Conservation (phyloP, 2,888 invertebrate species). For the Protophormia terraenovae region DNA sequence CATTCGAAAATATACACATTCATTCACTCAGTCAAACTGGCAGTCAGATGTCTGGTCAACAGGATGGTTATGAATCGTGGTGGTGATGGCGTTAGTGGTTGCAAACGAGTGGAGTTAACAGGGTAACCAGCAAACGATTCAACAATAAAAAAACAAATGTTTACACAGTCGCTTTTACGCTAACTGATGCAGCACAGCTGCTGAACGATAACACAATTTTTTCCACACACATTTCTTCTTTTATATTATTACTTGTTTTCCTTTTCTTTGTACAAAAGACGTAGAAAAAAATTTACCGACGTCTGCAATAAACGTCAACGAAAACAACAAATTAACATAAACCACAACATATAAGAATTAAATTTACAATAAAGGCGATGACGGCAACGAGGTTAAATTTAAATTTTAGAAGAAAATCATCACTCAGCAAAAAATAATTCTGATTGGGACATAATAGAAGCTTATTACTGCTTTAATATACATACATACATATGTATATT, state of each 20-base stretch:
- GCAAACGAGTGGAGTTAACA: neutral
- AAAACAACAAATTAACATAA: no score
- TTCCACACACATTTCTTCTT: no score
- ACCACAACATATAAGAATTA: no score
- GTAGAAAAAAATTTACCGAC: no score
- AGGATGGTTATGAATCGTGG: neutral
- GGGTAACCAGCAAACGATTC: neutral
- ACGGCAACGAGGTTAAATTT: no score
- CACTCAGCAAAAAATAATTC: no score
- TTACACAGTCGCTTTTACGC: neutral
- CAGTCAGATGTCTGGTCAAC: conserved; percentile 14
- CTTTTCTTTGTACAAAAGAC: neutral
- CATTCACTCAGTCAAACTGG: neutral
- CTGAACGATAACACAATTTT: neutral
- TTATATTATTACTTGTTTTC: no score
- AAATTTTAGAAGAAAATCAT: no score
- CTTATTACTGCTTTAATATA: no score
- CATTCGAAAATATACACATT: neutral
- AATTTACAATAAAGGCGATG: no score
- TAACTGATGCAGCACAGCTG: neutral
- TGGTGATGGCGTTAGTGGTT: neutral
- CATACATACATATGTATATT: no score
- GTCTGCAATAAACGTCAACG: neutral
- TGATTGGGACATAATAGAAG: no score
- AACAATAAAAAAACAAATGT: neutral